Evolutionary conservation across 2,797 vertebrate species (phyloP).

Genomic region (Syncerus caffer): DNA sequence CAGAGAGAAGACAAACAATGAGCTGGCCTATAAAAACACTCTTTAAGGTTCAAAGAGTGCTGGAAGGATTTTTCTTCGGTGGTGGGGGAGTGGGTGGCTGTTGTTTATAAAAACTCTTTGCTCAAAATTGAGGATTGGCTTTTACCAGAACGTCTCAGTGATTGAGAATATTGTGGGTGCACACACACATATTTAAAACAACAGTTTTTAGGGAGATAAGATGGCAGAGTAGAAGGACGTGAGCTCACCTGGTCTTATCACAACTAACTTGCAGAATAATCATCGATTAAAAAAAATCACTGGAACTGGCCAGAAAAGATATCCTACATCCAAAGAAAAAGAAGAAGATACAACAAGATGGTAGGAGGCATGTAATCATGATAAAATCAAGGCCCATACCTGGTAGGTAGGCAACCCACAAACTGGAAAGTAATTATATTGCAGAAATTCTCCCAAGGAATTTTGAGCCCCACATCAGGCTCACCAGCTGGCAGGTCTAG

Average conservation of each 20-base stretch:
- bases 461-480: neutral
- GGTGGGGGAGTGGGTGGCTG: neutral
- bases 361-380: neutral
- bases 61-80: slow-evolving; percentile 21
- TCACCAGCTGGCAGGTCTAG: neutral
- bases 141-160: slow-evolving; percentile 16
- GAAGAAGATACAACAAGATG: neutral
- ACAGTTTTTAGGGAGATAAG: neutral
- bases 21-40: slow-evolving; percentile 51
- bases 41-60: slow-evolving; percentile 50
- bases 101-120: neutral
- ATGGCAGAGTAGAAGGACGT: neutral
- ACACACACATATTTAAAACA: neutral
- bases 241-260: neutral
- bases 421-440: neutral
- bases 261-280: neutral
- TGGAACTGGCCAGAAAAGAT: neutral
- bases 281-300: neutral
- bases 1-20: slow-evolving; percentile 63
- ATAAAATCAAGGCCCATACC: neutral
- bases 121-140: slow-evolving; percentile 23
- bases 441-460: neutral
- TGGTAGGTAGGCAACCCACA: neutral
- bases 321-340: neutral
- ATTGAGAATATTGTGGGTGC: neutral